phyloP scores from a whole-genome alignment of 1,140 invertebrate genomes.

The Laupala kohalensis region DNA sequence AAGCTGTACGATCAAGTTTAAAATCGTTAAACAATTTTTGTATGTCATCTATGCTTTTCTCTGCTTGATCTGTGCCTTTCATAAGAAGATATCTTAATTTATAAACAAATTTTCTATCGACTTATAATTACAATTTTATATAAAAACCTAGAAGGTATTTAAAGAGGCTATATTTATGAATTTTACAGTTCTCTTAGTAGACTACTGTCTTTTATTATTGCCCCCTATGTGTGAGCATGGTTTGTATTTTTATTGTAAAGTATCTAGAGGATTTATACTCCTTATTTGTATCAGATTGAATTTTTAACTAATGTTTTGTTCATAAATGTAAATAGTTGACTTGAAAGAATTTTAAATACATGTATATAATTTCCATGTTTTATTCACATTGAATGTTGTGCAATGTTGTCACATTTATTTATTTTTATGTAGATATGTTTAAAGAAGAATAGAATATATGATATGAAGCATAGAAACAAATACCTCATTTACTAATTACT shows the following conservation, averaged over 20 bases:
- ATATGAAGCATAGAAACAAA: no score
- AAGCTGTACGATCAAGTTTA: no score
- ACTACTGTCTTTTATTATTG: background rate
- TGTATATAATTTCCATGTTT: background rate
- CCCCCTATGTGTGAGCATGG: background rate
- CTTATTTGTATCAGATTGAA: background rate
- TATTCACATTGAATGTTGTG: background rate
- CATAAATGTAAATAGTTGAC: background rate
- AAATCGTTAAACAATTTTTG: no score
- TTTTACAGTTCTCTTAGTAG: background rate
- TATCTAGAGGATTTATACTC: background rate
- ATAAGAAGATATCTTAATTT: no score
- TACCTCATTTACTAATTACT: no score
- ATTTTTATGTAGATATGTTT: background rate
- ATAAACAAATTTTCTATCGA: no score
- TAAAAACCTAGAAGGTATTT: no score
- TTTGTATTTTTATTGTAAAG: background rate
- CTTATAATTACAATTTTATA: no score
- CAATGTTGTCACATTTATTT: background rate
- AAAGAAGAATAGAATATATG: background rate
- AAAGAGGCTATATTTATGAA: background rate
- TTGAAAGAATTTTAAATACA: background rate
- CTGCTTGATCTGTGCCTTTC: no score
- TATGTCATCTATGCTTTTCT: no score
- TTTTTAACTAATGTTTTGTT: background rate